phyloP scores from a whole-genome alignment of 37 sponge, comb jelly and placozoan genomes.

The Halichondria panicea region DNA sequence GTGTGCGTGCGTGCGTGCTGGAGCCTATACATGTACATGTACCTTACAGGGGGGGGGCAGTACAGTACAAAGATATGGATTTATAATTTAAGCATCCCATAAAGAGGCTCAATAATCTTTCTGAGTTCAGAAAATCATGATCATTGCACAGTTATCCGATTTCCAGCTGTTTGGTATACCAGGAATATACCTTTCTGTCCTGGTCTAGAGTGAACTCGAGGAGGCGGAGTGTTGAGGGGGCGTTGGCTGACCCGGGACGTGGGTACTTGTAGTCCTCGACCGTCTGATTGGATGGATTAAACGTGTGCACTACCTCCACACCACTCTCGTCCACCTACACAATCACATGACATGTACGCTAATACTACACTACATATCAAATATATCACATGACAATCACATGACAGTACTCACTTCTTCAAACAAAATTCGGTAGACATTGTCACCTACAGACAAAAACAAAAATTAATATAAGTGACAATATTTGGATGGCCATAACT shows the following conservation, averaged over 20 bases:
- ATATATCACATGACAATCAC: background rate
- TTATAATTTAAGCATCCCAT: too few species aligned
- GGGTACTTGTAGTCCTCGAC: conserved; percentile 56
- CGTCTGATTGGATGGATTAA: conserved; percentile 47
- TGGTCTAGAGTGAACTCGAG: conserved; percentile 16
- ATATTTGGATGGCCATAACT: too few species aligned
- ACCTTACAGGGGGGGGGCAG: too few species aligned
- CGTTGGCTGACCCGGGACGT: conserved; percentile 41
- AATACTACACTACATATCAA: background rate
- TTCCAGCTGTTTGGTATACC: too few species aligned
- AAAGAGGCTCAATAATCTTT: too few species aligned
- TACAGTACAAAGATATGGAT: too few species aligned
- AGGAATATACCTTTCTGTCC: background rate
- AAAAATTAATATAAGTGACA: background rate
- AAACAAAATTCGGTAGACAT: conserved; percentile 54
- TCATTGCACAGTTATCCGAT: background rate
- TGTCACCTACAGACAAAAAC: background rate
- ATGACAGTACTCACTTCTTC: conserved; percentile 46
- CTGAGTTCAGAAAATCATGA: too few species aligned
- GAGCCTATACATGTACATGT: too few species aligned
- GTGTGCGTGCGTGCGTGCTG: too few species aligned
- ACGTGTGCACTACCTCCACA: conserved; percentile 44
- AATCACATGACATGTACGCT: conserved; percentile 5
- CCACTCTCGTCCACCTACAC: conserved; percentile 51
- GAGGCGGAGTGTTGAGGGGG: conserved; percentile 20